phyloP scores from a whole-genome alignment of 2,888 invertebrate genomes.

The Drosophila pseudotalamancana region DNA sequence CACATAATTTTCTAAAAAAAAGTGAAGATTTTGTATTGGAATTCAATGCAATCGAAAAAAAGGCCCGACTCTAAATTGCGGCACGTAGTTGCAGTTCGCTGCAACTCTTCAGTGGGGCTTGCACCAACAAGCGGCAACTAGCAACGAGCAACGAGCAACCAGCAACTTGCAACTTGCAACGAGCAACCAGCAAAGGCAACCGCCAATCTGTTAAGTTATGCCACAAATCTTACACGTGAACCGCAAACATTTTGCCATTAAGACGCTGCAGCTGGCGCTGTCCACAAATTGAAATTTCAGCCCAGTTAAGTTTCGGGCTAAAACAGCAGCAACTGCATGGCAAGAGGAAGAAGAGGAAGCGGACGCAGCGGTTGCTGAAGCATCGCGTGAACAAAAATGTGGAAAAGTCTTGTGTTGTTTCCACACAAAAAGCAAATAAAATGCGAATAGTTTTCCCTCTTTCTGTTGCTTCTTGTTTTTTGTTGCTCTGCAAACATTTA shows the following conservation, averaged over 20 bases:
- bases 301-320: constrained; percentile 41
- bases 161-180: background rate
- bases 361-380: background rate
- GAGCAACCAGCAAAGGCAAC: background rate
- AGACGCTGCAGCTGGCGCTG: constrained; percentile 25
- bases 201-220: constrained; percentile 39
- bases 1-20: background rate
- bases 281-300: constrained; percentile 48
- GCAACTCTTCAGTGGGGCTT: background rate
- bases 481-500: constrained; percentile 31
- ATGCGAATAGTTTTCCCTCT: constrained; percentile 11
- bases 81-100: constrained; percentile 29
- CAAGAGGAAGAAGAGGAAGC: background rate
- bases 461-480: background rate
- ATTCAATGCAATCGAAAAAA: constrained; percentile 1
- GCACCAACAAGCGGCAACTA: background rate
- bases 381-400: constrained; percentile 30
- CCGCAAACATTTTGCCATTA: constrained; percentile 48
- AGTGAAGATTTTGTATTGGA: background rate
- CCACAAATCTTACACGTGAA: constrained; percentile 69
- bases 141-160: background rate
- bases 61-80: constrained; percentile 28
- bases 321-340: background rate
- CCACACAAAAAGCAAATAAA: background rate
- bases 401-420: constrained; percentile 9